Percentiles rank a stretch among this genome's conserved stretches.
phyloP scores from a whole-genome alignment of 2,888 invertebrate species.

The Cerastoderma edule region DNA sequence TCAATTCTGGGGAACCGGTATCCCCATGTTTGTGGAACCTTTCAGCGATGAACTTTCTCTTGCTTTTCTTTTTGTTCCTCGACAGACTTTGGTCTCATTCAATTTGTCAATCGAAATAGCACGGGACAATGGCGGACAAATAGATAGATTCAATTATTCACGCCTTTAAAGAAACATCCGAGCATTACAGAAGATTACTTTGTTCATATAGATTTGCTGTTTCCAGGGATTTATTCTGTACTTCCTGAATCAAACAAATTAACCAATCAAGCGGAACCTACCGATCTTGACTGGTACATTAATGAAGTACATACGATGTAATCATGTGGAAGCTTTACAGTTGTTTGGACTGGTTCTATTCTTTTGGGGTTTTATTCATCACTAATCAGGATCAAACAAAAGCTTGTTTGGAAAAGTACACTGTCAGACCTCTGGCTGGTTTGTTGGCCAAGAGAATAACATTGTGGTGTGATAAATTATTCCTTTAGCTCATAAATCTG shows the following conservation, averaged over 20 bases:
- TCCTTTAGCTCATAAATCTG: too few species aligned
- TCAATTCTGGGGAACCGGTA: slow-evolving; percentile 1
- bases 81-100: slow-evolving; percentile 15
- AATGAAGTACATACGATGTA: slow-evolving; percentile 13
- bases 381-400: slow-evolving; percentile 10
- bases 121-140: slow-evolving; percentile 21
- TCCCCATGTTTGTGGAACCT: slow-evolving; percentile 3
- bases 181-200: slow-evolving; percentile 9
- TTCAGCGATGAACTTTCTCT: not conserved
- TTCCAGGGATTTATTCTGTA: not conserved
- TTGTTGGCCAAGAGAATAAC: too few species aligned
- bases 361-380: not conserved
- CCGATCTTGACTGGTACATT: slow-evolving; percentile 13
- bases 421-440: too few species aligned
- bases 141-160: slow-evolving; percentile 26
- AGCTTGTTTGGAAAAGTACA: slow-evolving; percentile 8
- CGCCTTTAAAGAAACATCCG: slow-evolving; percentile 16
- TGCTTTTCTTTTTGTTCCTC: slow-evolving; percentile 6
- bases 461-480: too few species aligned
- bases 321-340: slow-evolving; percentile 1
- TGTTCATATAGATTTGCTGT: not conserved
- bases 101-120: slow-evolving; percentile 19
- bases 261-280: slow-evolving; percentile 14
- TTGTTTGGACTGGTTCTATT: slow-evolving; percentile 6
- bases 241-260: slow-evolving; percentile 15